Evolutionary conservation across 2,113 vertebrate genomes (phyloP).

Genomic region (Hemibagrus wyckioides): DNA sequence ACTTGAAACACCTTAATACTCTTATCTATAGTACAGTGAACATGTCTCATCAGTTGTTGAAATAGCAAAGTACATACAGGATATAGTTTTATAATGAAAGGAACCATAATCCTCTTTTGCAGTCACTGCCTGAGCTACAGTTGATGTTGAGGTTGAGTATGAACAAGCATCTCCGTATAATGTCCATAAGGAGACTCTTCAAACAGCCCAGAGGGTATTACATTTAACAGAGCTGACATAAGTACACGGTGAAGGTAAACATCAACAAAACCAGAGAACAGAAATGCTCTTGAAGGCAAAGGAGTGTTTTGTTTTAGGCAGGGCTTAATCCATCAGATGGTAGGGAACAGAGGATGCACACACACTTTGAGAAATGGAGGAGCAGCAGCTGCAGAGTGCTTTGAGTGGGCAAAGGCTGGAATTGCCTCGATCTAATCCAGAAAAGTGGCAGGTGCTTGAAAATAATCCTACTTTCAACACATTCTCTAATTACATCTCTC

Average conservation of each 20-base stretch:
- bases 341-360: conserved; percentile 25
- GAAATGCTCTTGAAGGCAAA: neutral
- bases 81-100: neutral
- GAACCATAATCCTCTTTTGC: neutral
- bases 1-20: neutral
- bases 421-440: conserved; percentile 61
- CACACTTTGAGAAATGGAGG: conserved; percentile 34
- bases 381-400: conserved; percentile 37
- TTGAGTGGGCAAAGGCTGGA: conserved; percentile 16
- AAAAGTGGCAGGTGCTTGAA: conserved; percentile 65
- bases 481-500: conserved; percentile 62
- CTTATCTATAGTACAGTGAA: neutral
- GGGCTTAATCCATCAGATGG: conserved; percentile 3
- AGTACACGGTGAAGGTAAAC: neutral
- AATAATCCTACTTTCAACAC: conserved; percentile 66
- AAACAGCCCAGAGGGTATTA: neutral
- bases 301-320: neutral
- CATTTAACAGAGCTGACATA: neutral
- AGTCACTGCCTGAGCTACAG: neutral
- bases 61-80: neutral
- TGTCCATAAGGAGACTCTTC: neutral
- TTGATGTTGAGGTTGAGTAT: neutral
- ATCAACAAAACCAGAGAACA: conserved; percentile 3
- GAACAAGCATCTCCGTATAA: neutral
- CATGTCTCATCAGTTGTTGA: neutral